Evolutionary conservation across 2,113 vertebrate species (phyloP), one percentile per base, ranked within the genome.

Genomic region (Hoplias malabaricus): DNA sequence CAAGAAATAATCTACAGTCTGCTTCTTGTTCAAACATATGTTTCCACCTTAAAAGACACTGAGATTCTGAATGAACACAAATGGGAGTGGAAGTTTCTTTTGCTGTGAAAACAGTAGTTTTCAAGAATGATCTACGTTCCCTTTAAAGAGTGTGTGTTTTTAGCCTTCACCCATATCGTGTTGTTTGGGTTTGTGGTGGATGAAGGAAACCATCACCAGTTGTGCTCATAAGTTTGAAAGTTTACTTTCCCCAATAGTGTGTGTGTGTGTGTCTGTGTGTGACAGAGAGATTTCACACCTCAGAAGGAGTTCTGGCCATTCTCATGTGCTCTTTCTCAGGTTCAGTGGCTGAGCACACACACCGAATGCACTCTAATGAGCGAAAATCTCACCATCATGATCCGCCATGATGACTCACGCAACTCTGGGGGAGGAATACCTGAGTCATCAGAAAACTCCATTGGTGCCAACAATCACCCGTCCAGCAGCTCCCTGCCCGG

Each of bases 361-460:
- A 75, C 67, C 46, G 68, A 63, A 70, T 61, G 36, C 65, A 72
- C 78, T 77, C 69, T 78, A 73, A 83, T 53, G 75, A 83, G 78
- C 31, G 56, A 78, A 77, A 80, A 78, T 80, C 74, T 75, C 73
- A 75, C 79, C 73, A 78, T 76, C 72, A 80, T 80, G 79, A 80
- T 76, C 48, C 57, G 29, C 27, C 36, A 29, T 54, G 40, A 65
- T 82, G 80, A 82, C 46, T 78, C 80, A 80, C 71, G 34, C 69
- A 77, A 69, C 79, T 83, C 75, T 81, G 82, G 82, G 75, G 79
- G 82, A 83, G 82, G 82, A 73, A 83, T 79, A 83, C 74, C 82
- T 77, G 78, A 78, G 34, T 83, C 82, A 83, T 78, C 75, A 83
- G 54, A 72, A 81, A 78, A 36, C 66, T 31, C 29, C 21, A 34